A percentile compares a stretch with the other conserved stretches of the same genome.
Conservation (phyloP, 2,113 vertebrate species). For the Sapayoa aenigma region DNA sequence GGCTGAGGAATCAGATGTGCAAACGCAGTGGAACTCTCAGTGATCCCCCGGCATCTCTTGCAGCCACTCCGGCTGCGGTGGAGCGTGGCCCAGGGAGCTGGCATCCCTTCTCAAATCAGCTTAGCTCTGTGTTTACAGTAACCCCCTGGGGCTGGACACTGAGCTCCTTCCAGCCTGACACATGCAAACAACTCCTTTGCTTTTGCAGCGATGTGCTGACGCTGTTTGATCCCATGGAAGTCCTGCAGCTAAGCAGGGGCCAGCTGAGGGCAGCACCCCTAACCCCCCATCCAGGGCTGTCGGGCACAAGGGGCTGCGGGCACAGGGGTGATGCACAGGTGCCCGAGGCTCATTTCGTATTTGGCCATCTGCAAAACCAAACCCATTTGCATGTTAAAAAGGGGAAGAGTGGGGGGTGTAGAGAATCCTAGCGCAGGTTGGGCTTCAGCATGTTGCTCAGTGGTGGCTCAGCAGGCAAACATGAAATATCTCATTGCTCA, state of each 20-base stretch:
- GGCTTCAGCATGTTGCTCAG: not conserved
- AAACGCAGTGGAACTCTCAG: not conserved
- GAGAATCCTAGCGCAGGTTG: conserved; percentile 29
- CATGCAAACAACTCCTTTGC: not conserved
- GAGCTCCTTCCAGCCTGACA: not conserved
- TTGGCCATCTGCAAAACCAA: not conserved
- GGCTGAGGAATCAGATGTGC: not conserved
- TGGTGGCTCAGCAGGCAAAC: conserved; percentile 58
- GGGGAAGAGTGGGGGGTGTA: not conserved
- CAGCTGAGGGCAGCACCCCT: not conserved
- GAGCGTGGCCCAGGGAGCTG: not conserved
- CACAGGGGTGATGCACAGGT: not conserved
- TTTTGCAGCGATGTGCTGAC: not conserved
- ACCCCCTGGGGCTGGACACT: not conserved
- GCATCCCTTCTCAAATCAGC: not conserved
- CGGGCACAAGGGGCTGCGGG: not conserved
- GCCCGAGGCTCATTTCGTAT: not conserved
- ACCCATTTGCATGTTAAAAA: conserved; percentile 4
- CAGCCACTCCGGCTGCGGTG: fast-evolving
- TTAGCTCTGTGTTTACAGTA: not conserved
- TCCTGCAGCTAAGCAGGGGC: not conserved
- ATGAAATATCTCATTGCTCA: conserved; percentile 70
- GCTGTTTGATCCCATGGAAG: not conserved
- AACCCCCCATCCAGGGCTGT: not conserved
- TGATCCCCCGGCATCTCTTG: fast-evolving